A percentile compares a stretch with the other conserved stretches of the same genome.
These are phyloP conservation scores for Henricia sp. DNA, from an alignment of 53 echinoderm and acorn worm species.

Conservation along the genomic window DNA sequence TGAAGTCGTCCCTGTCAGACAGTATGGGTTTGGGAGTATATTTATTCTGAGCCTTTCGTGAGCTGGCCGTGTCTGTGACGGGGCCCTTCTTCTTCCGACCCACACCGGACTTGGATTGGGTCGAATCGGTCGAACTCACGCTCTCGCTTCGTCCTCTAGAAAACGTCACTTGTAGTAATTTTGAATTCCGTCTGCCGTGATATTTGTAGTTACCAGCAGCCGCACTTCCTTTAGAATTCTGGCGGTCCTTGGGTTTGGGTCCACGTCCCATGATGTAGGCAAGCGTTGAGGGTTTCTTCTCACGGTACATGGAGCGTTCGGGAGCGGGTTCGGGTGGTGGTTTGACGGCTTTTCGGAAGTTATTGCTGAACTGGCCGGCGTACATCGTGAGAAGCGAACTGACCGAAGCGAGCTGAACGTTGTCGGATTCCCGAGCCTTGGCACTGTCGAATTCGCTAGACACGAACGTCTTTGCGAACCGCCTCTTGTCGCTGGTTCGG, in stretches of 20 bases:
- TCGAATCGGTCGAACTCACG: not conserved
- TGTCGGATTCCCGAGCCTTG: constrained; percentile 3
- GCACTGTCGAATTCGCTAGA: constrained; percentile 52
- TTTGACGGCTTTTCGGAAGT: constrained; percentile 51
- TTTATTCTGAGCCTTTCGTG: no score
- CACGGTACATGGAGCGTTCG: not conserved
- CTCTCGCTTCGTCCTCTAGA: not conserved
- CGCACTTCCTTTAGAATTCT: not conserved
- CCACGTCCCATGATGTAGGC: constrained; percentile 55
- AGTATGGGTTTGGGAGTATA: not conserved
- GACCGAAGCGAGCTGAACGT: not conserved
- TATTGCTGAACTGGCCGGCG: constrained; percentile 45
- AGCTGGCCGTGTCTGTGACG: not conserved
- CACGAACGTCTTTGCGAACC: constrained; percentile 59
- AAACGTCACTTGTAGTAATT: not conserved
- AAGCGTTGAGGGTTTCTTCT: constrained; percentile 50
- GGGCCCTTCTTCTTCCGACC: not conserved
- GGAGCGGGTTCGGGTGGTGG: constrained; percentile 29
- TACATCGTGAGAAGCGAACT: constrained; percentile 42
- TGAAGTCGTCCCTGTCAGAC: not conserved
- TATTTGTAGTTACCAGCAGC: not conserved
- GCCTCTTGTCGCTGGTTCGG: constrained; percentile 52
- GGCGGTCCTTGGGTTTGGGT: not conserved
- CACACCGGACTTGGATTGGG: not conserved
- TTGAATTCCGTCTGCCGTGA: not conserved